Evolutionary conservation across 1,140 invertebrate species (phyloP).

Genomic region (Bathynomus jamesi): DNA sequence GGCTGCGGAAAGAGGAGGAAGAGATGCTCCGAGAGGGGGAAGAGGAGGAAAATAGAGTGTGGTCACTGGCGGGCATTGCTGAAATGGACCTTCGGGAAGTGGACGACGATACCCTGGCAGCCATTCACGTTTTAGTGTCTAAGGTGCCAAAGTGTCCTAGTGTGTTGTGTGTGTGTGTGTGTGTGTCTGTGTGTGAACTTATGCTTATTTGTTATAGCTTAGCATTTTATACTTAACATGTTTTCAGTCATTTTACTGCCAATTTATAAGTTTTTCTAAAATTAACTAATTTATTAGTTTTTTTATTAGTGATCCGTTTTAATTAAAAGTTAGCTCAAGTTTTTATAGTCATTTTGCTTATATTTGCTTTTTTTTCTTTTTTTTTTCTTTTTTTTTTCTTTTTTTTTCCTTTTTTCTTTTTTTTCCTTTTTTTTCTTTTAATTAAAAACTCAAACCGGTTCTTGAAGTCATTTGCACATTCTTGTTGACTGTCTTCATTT

Average conservation of each 20-base stretch:
- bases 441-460: background rate
- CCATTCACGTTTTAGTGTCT: conserved; percentile 12
- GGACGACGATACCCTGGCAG: conserved; percentile 6
- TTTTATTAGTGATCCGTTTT: too few relatives aligned
- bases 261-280: background rate
- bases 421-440: background rate
- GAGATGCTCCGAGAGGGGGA: conserved; percentile 8
- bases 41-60: conserved; percentile 11
- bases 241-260: background rate
- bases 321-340: too few relatives aligned
- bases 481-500: too few relatives aligned
- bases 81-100: conserved; percentile 6
- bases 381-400: background rate
- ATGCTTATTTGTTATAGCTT: background rate
- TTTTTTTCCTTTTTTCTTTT: background rate
- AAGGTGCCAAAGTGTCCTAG: conserved; percentile 1
- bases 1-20: background rate
- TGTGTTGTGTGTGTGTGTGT: background rate
- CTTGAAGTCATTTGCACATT: too few relatives aligned
- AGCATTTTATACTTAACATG: background rate
- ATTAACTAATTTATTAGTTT: background rate
- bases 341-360: too few relatives aligned
- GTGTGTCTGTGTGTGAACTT: background rate
- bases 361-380: too few relatives aligned
- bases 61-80: conserved; percentile 6